phyloP scores from a whole-genome alignment of 2,888 invertebrate genomes.

The Leucoptera coffeella region DNA sequence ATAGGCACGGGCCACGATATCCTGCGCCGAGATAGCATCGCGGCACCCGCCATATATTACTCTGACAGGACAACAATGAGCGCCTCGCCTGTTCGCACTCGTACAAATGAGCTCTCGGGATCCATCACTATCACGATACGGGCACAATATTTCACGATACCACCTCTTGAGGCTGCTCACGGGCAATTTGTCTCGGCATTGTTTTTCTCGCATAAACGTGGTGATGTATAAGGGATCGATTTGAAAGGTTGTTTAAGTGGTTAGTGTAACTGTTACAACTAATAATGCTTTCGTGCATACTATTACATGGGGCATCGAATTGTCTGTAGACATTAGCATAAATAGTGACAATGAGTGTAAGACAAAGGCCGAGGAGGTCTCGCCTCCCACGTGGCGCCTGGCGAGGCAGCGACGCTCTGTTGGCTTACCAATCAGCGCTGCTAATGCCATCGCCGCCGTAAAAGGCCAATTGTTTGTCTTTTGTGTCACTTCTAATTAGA shows the following conservation, averaged over 20 bases:
- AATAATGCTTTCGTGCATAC: constrained; percentile 28
- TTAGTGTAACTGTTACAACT: no score
- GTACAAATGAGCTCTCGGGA: constrained; percentile 14
- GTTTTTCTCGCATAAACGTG: no score
- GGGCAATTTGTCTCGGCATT: no score
- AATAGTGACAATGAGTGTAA: constrained; percentile 45
- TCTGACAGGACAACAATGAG: constrained; percentile 36
- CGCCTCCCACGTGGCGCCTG: constrained; percentile 34
- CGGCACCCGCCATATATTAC: constrained; percentile 27
- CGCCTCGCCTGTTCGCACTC: constrained; percentile 30
- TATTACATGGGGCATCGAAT: constrained; percentile 41
- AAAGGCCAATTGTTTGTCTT: constrained; percentile 47
- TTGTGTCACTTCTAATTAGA: constrained; percentile 45
- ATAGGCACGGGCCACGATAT: no score
- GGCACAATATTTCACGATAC: no score
- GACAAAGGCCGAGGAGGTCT: constrained; percentile 37
- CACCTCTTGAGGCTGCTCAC: no score
- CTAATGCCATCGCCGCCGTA: constrained; percentile 37
- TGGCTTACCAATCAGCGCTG: constrained; percentile 45
- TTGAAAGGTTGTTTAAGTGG: no score
- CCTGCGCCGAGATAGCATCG: constrained; percentile 27
- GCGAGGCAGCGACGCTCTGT: no score
- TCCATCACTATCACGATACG: no score
- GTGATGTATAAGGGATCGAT: no score
- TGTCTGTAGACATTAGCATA: constrained; percentile 44